Conservation (phyloP, 1,140 invertebrate species). For the Belonocnema kinseyi region DNA sequence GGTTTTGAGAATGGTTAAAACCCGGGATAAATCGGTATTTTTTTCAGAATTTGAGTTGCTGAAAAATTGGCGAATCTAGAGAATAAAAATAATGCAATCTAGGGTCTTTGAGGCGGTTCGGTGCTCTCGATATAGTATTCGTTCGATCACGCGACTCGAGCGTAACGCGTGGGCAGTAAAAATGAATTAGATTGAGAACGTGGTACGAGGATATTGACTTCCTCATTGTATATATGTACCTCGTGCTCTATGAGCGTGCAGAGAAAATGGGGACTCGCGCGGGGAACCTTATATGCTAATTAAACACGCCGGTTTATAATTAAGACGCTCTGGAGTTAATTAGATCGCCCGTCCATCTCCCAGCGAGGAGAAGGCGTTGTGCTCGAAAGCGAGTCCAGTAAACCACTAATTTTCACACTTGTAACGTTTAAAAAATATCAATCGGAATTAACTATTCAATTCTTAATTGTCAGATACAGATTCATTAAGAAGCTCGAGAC, state of each 20-base stretch:
- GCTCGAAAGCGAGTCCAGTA: conserved; percentile 12
- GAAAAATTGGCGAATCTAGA: conserved; percentile 5
- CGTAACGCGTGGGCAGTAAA: conserved; percentile 31
- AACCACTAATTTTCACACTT: conserved; percentile 31
- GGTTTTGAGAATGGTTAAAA: not conserved
- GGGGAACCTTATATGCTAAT: conserved; percentile 29
- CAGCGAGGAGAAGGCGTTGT: not conserved
- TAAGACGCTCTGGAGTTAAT: conserved; percentile 16
- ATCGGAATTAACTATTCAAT: not conserved
- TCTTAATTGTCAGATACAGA: not conserved
- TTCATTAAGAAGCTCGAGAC: not conserved
- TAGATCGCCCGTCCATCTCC: conserved; percentile 26
- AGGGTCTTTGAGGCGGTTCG: conserved; percentile 6
- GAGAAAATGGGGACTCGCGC: conserved; percentile 22
- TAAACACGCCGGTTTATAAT: conserved; percentile 29
- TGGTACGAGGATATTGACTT: conserved; percentile 29
- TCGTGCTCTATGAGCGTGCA: conserved; percentile 27
- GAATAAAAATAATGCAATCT: conserved; percentile 12
- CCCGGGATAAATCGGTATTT: not conserved
- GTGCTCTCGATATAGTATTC: conserved; percentile 27
- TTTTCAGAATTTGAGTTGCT: not conserved
- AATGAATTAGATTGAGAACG: conserved; percentile 30
- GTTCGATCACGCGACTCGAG: conserved; percentile 21
- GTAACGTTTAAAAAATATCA: conserved; percentile 8
- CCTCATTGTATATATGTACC: conserved; percentile 21